Conservation (phyloP, 2,888 invertebrate species). For the Aphodius sticticus region DNA sequence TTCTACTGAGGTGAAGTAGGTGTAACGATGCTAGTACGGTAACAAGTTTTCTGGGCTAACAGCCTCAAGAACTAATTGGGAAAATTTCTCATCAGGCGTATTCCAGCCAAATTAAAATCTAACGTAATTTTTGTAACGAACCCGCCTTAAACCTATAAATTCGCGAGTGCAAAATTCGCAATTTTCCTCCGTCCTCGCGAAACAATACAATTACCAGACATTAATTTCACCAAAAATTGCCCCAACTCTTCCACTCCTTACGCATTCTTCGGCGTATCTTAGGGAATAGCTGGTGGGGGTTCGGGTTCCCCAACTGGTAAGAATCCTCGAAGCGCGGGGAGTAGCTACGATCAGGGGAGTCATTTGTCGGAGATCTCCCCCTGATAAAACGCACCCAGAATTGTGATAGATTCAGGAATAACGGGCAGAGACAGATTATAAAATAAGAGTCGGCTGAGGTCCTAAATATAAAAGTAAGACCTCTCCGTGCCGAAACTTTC, state of each 20-base stretch:
- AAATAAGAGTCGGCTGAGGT: slow-evolving; percentile 54
- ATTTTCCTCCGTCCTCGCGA: slow-evolving; percentile 17
- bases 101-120: slow-evolving; percentile 7
- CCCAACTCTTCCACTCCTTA: slow-evolving; percentile 33
- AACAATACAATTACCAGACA: slow-evolving; percentile 36
- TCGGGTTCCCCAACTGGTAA: background rate
- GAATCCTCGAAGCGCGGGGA: slow-evolving; percentile 26
- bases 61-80: slow-evolving; percentile 4
- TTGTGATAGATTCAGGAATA: slow-evolving; percentile 60
- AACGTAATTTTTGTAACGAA: slow-evolving; percentile 35
- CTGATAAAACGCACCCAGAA: slow-evolving; percentile 60
- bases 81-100: slow-evolving; percentile 4
- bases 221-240: slow-evolving; percentile 34
- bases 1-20: background rate
- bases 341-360: slow-evolving; percentile 51
- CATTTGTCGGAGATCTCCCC: slow-evolving; percentile 56
- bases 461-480: slow-evolving; percentile 51
- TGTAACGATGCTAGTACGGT: background rate
- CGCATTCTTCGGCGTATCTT: slow-evolving; percentile 7
- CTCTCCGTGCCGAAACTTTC: slow-evolving; percentile 8
- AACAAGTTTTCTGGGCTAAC: slow-evolving; percentile 4
- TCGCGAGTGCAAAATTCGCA: slow-evolving; percentile 32
- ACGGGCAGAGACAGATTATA: slow-evolving; percentile 58
- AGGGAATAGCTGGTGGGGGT: background rate
- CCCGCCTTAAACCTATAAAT: slow-evolving; percentile 34